A percentile compares a stretch with the other conserved stretches of the same genome.
phyloP scores from a whole-genome alignment of 2,888 invertebrate genomes.

The Drosophila greeni region DNA sequence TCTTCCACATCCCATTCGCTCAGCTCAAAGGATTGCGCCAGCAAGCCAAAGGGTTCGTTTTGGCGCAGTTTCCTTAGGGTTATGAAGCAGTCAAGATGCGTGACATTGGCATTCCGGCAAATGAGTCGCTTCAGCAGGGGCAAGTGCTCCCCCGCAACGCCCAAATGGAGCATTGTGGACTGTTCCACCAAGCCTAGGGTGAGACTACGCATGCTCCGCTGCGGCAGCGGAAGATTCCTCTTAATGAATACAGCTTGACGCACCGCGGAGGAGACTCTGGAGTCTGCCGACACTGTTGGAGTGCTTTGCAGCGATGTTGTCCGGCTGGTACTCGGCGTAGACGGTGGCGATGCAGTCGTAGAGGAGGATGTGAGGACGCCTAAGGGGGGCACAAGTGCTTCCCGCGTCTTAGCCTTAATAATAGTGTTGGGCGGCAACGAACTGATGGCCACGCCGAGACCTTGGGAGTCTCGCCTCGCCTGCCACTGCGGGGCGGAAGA shows the following conservation, averaged over 20 bases:
- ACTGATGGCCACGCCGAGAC: conserved; percentile 69
- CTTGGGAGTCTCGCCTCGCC: conserved; percentile 15
- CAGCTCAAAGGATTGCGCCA: conserved; percentile 76
- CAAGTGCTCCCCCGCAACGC: conserved; percentile 68
- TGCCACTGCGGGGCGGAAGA: conserved; percentile 41
- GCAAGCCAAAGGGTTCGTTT: conserved; percentile 75
- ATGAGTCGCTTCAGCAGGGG: conserved; percentile 74
- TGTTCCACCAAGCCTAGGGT: conserved; percentile 76
- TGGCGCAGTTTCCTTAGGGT: conserved; percentile 76
- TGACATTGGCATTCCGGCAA: conserved; percentile 71
- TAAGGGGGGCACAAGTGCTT: conserved; percentile 6
- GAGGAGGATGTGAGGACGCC: not conserved
- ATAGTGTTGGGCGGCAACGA: conserved; percentile 75
- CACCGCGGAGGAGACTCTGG: conserved; percentile 51
- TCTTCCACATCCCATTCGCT: conserved; percentile 73
- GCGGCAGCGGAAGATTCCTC: conserved; percentile 68
- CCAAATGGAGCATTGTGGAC: conserved; percentile 72
- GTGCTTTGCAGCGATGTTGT: conserved; percentile 8
- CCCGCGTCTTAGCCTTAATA: conserved; percentile 68
- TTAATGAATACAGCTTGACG: conserved; percentile 75
- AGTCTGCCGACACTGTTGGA: conserved; percentile 43
- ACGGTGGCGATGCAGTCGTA: conserved; percentile 4
- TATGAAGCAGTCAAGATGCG: conserved; percentile 75
- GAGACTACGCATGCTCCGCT: conserved; percentile 74
- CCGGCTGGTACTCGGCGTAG: conserved; percentile 45